Evolutionary conservation across 2,113 vertebrate genomes (phyloP).

Genomic region (Glaucomys volans): DNA sequence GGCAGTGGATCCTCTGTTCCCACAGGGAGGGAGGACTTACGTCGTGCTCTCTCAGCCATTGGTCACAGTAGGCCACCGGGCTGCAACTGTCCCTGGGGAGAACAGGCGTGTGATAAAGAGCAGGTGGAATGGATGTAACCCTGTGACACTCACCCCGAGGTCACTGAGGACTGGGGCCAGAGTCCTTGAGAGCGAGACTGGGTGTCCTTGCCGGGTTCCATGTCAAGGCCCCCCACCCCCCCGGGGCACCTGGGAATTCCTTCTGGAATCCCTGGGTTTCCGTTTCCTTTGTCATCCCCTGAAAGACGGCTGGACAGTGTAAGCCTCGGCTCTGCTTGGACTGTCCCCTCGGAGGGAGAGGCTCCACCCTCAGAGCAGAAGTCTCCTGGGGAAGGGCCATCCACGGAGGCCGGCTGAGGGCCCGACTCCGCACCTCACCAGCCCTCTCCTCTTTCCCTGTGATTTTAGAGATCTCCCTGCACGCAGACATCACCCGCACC

Average conservation of each 20-base stretch:
- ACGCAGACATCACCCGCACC: slow-evolving; percentile 77
- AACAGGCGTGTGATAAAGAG: fast-evolving
- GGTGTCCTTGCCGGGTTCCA: too few relatives aligned
- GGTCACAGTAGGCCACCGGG: neutral
- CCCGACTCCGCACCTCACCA: neutral
- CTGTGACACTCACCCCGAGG: neutral
- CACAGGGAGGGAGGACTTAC: neutral
- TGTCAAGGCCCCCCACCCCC: neutral
- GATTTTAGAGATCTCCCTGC: slow-evolving; percentile 86
- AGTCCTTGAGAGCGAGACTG: neutral
- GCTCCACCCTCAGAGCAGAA: fast-evolving
- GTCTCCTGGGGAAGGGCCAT: neutral
- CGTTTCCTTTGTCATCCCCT: neutral
- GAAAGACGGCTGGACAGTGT: too few relatives aligned
- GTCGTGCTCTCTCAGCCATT: neutral
- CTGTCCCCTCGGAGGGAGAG: neutral
- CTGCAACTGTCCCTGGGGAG: neutral
- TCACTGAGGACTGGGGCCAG: neutral
- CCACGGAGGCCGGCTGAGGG: too few relatives aligned
- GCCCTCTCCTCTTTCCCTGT: neutral
- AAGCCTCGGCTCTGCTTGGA: neutral
- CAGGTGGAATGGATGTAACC: fast-evolving
- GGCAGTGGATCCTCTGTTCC: fast-evolving
- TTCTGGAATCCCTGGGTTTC: neutral
- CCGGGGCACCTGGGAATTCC: neutral